Conservation (phyloP, 2,888 invertebrate species). For the Drosophila koepferae region DNA sequence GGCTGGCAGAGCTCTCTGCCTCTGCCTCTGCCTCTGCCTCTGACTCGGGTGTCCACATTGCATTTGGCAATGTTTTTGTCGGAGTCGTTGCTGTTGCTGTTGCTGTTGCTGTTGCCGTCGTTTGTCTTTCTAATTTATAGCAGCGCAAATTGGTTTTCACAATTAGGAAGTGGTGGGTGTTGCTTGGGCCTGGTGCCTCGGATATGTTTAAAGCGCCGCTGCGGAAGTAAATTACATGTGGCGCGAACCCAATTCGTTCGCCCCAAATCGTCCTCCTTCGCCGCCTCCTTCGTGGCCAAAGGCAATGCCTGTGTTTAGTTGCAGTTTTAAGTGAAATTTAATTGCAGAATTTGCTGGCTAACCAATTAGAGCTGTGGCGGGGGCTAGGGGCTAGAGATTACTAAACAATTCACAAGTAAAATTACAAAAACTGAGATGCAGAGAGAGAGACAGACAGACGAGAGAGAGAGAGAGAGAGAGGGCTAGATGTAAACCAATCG, state of each 20-base stretch:
- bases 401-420: conserved; percentile 36
- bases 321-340: conserved; percentile 78
- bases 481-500: conserved; percentile 10
- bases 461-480: neutral
- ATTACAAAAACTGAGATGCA: neutral
- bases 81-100: conserved; percentile 19
- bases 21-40: neutral
- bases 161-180: conserved; percentile 81
- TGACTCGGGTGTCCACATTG: conserved; percentile 1
- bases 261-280: neutral
- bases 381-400: conserved; percentile 14
- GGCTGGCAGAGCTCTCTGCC: neutral
- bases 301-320: conserved; percentile 46
- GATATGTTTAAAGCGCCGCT: conserved; percentile 72
- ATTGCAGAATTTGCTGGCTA: conserved; percentile 67
- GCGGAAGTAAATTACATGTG: conserved; percentile 75
- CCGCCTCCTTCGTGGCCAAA: neutral
- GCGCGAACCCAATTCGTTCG: conserved; percentile 34
- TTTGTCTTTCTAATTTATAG: conserved; percentile 80
- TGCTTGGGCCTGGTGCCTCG: conserved; percentile 61
- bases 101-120: conserved; percentile 48
- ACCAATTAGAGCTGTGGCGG: conserved; percentile 54
- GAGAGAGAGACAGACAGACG: neutral
- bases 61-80: conserved; percentile 33
- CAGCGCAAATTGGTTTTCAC: conserved; percentile 80